Conservation (phyloP, 1,140 invertebrate genomes). For the Diorhabda elongata region DNA sequence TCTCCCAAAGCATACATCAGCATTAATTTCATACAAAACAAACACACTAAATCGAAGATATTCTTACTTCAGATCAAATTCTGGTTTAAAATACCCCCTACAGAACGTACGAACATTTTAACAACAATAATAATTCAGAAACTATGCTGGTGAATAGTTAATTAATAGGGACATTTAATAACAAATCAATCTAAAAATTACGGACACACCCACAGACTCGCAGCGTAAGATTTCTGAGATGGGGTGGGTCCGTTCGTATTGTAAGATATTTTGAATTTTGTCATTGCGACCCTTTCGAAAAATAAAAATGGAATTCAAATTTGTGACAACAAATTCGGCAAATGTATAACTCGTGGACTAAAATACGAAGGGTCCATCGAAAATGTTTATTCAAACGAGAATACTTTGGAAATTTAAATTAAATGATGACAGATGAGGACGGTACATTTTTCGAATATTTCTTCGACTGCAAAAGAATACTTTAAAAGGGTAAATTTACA, state of each 20-base stretch:
- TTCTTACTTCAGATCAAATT: slow-evolving; percentile 16
- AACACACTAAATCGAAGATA: slow-evolving; percentile 20
- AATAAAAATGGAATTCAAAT: slow-evolving; percentile 40
- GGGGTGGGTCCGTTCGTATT: too few relatives aligned
- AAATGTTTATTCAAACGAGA: slow-evolving; percentile 42
- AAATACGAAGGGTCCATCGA: slow-evolving; percentile 29
- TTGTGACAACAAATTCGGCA: slow-evolving; percentile 41
- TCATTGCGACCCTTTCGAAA: slow-evolving; percentile 17
- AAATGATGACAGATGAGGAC: slow-evolving; percentile 26
- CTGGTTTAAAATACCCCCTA: slow-evolving; percentile 10
- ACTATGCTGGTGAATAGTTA: too few relatives aligned
- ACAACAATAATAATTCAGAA: too few relatives aligned
- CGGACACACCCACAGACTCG: too few relatives aligned
- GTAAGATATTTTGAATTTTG: too few relatives aligned
- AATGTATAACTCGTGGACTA: slow-evolving; percentile 33
- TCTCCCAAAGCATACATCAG: slow-evolving; percentile 1
- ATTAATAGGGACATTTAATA: too few relatives aligned
- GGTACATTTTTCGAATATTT: slow-evolving; percentile 26
- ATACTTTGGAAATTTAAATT: slow-evolving; percentile 39
- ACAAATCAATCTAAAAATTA: too few relatives aligned
- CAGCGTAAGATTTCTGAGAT: too few relatives aligned
- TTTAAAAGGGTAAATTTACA: slow-evolving; percentile 27
- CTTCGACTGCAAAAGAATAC: slow-evolving; percentile 22
- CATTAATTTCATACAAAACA: slow-evolving; percentile 18
- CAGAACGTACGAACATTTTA: background rate